Base-by-base conservation (phyloP, 2,113 vertebrate species). In the Pluvianellus socialis region DNA sequence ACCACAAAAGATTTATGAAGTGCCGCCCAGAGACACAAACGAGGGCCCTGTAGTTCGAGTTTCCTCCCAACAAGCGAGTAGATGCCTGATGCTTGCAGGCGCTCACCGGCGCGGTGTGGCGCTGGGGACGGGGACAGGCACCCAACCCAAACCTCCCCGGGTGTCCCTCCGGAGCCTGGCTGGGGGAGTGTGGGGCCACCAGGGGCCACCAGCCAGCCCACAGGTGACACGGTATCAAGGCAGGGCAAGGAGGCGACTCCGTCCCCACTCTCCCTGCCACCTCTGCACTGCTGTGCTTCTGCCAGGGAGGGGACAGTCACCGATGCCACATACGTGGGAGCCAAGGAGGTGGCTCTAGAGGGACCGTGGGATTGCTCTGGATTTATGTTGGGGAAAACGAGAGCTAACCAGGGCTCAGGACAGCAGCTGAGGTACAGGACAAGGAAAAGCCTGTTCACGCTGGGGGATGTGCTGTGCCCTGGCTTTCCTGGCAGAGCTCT, bases 261-360 rank as follows among this genome's bases (percentile, higher is more conserved):
- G 0, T 33, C 47, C 55, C 55, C 49, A 17, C 23, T 30, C 55
- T 40, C 15, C 50, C 61, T 14, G 6, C 22, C 49, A 8, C n/a
- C 24, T 28, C 56, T 55, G 50, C 13, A 42, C 38, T 1, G 38
- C 45, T 68, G 44, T 14, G 73, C 23, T 40, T 40, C 56, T 23
- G 23, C 49, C 5, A 2, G 45, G 38, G 47, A 50, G 42, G 82
- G 65, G 55, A 68, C 61, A 30, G 42, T 40, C 67, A 44, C 61
- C 3, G 0, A 3, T 18, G 75, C n/a, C 67, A 59, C 67, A 49
- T 14, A 14, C 0, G 4, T 0, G 45, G 55, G 21, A 50, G 52
- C 76, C 45, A 5, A 7, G 27, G 14, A 23, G 9, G 7, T 4
- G 67, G 23, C 23, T 28, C 23, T 3, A 3, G 26, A 1, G 9